Evolutionary conservation across 2,888 invertebrate genomes (phyloP).

Genomic region (Ectemnius lituratus): DNA sequence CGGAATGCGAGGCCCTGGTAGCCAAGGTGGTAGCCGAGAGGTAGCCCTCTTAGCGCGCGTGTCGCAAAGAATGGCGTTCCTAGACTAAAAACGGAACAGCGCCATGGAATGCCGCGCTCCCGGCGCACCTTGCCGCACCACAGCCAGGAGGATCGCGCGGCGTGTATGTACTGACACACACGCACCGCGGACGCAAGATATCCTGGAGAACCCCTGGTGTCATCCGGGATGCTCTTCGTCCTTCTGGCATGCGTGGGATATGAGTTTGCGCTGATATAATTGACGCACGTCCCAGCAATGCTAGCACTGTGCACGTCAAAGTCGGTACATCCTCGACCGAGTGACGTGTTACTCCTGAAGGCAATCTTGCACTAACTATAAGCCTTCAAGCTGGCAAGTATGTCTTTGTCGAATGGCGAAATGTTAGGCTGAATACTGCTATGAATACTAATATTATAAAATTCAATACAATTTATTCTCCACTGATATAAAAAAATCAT

Average conservation of each 20-base stretch:
- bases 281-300: conserved; percentile 73
- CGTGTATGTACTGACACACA: conserved; percentile 33
- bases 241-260: conserved; percentile 68
- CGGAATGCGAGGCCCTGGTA: conserved; percentile 60
- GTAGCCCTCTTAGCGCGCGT: conserved; percentile 68
- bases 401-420: no score
- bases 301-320: conserved; percentile 64
- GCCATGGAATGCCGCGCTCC: conserved; percentile 73
- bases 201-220: conserved; percentile 6
- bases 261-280: conserved; percentile 72
- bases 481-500: no score
- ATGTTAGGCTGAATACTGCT: no score
- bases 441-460: no score
- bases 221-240: background rate
- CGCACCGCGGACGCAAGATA: conserved; percentile 12
- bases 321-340: conserved; percentile 46
- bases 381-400: no score
- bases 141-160: conserved; percentile 32
- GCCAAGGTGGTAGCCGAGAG: conserved; percentile 51
- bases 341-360: conserved; percentile 65
- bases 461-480: no score
- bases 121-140: conserved; percentile 63
- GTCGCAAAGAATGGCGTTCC: conserved; percentile 73
- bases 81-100: conserved; percentile 76
- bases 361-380: no score